A percentile compares a stretch with the other conserved stretches of the same genome.
Evolutionary conservation across 1,140 invertebrate species (phyloP).

Genomic region (Sarcophaga bullata): DNA sequence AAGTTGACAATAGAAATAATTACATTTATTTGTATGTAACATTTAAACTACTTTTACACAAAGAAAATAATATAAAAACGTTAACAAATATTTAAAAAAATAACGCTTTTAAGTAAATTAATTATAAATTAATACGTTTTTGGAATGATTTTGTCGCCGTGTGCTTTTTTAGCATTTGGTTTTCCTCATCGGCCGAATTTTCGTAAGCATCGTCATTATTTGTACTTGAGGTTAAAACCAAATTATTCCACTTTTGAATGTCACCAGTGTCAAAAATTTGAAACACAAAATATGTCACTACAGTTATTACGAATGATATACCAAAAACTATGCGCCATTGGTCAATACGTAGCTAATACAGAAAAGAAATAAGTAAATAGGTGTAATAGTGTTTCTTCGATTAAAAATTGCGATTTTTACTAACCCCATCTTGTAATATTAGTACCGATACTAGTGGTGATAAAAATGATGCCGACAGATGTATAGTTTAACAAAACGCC

Average conservation of each 20-base stretch:
- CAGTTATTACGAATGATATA: conserved; percentile 72
- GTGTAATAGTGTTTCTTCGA: neutral
- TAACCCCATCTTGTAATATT: conserved; percentile 67
- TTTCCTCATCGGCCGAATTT: conserved; percentile 40
- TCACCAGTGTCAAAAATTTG: conserved; percentile 76
- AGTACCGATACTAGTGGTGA: conserved; percentile 73
- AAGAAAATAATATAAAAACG: too few species aligned
- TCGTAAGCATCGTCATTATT: neutral
- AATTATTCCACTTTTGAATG: conserved; percentile 73
- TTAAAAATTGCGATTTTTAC: conserved; percentile 21
- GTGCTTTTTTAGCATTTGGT: conserved; percentile 45
- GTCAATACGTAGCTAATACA: conserved; percentile 66
- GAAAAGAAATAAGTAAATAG: conserved; percentile 26
- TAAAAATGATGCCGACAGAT: conserved; percentile 79
- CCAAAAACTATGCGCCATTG: conserved; percentile 81
- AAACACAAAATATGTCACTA: conserved; percentile 76
- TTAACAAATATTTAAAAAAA: too few species aligned
- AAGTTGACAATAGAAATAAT: too few species aligned
- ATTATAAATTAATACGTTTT: conserved; percentile 6
- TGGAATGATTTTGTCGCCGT: conserved; percentile 20
- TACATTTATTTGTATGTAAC: too few species aligned
- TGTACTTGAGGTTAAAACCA: conserved; percentile 45
- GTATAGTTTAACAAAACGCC: conserved; percentile 80
- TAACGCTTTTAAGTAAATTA: too few species aligned
- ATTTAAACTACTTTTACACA: too few species aligned